Percentiles rank a stretch among this genome's conserved stretches.
These are phyloP conservation scores for Idaea biselata DNA, from an alignment of 2,888 invertebrate species.

Conservation along the genomic window DNA sequence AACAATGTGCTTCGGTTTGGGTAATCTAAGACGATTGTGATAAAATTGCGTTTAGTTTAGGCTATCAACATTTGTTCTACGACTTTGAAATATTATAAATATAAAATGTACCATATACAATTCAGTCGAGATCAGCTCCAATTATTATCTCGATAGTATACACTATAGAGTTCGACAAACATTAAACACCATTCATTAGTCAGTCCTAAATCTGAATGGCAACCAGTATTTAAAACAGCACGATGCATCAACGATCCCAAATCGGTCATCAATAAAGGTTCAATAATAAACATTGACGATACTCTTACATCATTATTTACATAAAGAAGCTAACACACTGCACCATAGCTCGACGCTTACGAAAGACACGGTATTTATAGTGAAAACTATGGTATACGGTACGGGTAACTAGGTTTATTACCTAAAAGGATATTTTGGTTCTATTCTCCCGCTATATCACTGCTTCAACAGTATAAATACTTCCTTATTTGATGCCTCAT, in stretches of 20 bases:
- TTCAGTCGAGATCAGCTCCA: too few species aligned
- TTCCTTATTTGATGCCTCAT: background rate
- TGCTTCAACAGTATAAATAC: background rate
- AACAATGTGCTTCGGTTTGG: too few species aligned
- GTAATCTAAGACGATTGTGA: too few species aligned
- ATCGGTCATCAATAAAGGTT: constrained; percentile 33
- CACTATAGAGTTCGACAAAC: too few species aligned
- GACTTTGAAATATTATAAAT: too few species aligned
- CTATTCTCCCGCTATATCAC: background rate
- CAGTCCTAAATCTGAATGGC: background rate
- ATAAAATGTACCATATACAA: too few species aligned
- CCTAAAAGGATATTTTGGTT: constrained; percentile 41
- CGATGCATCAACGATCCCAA: constrained; percentile 34
- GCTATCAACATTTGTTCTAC: too few species aligned
- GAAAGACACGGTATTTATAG: constrained; percentile 64
- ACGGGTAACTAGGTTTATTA: constrained; percentile 64
- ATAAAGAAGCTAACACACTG: constrained; percentile 56
- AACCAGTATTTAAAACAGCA: constrained; percentile 4
- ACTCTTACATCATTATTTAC: constrained; percentile 67
- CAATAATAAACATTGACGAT: constrained; percentile 30
- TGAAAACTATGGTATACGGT: constrained; percentile 45
- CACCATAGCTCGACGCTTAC: constrained; percentile 44
- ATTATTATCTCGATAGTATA: too few species aligned
- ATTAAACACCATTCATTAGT: background rate
- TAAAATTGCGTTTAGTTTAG: too few species aligned